Base-by-base conservation (phyloP, 2,888 invertebrate genomes). In the Heliconius erato region DNA sequence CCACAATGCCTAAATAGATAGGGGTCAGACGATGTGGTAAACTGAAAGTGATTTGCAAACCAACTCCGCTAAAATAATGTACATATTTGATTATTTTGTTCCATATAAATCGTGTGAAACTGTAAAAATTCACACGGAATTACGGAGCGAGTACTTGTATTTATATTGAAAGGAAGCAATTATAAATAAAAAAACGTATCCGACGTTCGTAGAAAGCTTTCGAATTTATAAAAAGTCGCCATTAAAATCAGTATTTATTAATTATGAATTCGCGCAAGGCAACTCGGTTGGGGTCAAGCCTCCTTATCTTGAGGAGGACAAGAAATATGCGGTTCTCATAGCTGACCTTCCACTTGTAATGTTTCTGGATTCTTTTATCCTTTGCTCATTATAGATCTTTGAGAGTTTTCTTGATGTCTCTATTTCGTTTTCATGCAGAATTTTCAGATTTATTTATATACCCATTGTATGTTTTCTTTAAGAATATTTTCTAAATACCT, bases 311-410 rank as follows among this genome's bases (percentile, higher is more conserved):
- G 86, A 90, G 90, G 87, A 91, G 92, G 91, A 92, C 92, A 92
- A 91, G 91, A 92, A 92, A 94, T 93, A 92, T 91, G 92, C 89
- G 92, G 92, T 91, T 91, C 91, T 89, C 91, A 91, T 76, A 82
- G 86, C 88, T 88, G 89, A 89, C 90, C 87, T 90, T 88, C 88
- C 90, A 90, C 90, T 89, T 89, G 89, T 90, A 88, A 88, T 88
- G 88, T 89, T 89, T 88, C 88, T 87, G 87, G 87, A 86, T 88
- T 91, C 90, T 89, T 89, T 92, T 91, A 91, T 92, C 89, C 90
- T 68, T 44, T 83, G 79, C 80, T 80, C 74, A 79, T 79, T 86
- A 88, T 88, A 86, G 88, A 86, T 88, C 87, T 87, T 86, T 82
- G 76, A 87, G 85, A 82, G 82, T 67, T 82, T 82, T 82, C 76